Evolutionary conservation across 2,113 vertebrate genomes (phyloP).

Genomic region (Misgurnus mizolepis): DNA sequence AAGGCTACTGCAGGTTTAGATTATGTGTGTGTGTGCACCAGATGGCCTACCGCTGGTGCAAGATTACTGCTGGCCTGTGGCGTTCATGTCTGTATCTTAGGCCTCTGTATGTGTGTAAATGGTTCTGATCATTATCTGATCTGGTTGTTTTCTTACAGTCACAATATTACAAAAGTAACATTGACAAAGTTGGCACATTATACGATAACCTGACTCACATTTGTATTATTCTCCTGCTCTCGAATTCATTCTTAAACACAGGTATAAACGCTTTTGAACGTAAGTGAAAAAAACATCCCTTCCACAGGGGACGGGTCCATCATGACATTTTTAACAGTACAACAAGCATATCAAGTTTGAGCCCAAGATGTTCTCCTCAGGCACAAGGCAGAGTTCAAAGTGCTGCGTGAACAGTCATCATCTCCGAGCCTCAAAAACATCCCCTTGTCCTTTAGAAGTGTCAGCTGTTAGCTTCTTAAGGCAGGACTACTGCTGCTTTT

Average conservation of each 20-base stretch:
- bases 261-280: background rate
- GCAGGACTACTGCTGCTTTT: slow-evolving; percentile 86
- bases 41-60: slow-evolving; percentile 11
- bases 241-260: slow-evolving; percentile 7
- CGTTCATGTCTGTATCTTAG: background rate
- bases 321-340: background rate
- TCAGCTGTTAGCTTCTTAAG: slow-evolving; percentile 79
- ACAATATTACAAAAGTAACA: slow-evolving; percentile 38
- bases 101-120: slow-evolving; percentile 1
- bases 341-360: background rate
- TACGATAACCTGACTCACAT: slow-evolving; percentile 18
- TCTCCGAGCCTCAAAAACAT: background rate
- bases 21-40: background rate
- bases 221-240: background rate
- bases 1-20: slow-evolving; percentile 19
- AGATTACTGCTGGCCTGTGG: background rate
- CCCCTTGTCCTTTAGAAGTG: background rate
- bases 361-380: slow-evolving; percentile 1
- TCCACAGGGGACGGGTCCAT: background rate
- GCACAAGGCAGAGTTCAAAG: slow-evolving; percentile 32
- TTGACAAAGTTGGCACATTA: slow-evolving; percentile 44
- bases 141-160: slow-evolving; percentile 11
- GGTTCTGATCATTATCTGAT: background rate
- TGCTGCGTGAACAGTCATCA: slow-evolving; percentile 15
- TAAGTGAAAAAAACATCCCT: background rate